phyloP scores from a whole-genome alignment of 2,888 invertebrate species.

The Monoplex corrugatus region DNA sequence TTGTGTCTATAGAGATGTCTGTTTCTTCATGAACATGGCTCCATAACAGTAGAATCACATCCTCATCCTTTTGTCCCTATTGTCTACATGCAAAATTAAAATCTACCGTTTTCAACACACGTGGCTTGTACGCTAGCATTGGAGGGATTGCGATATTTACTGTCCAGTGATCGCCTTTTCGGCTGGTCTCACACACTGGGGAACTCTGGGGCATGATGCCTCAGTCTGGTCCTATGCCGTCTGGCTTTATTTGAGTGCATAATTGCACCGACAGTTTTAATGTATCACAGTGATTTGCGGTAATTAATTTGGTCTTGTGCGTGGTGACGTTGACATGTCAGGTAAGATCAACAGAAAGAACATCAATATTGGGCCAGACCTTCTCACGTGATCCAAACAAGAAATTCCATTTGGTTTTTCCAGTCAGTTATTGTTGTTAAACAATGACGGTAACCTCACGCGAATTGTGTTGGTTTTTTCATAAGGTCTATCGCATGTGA shows the following conservation, averaged over 20 bases:
- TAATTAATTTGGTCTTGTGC: background rate
- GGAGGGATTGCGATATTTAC: background rate
- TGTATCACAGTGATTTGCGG: background rate
- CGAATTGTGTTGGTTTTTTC: background rate
- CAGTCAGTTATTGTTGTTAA: background rate
- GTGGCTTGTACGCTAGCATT: background rate
- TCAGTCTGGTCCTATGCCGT: constrained; percentile 3
- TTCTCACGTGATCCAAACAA: background rate
- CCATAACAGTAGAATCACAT: background rate
- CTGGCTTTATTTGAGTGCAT: background rate
- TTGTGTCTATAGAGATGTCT: background rate
- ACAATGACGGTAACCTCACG: background rate
- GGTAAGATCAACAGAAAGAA: background rate
- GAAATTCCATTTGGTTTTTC: background rate
- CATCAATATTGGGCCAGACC: background rate
- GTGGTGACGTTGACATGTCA: background rate
- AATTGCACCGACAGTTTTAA: background rate
- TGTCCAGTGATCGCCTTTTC: background rate
- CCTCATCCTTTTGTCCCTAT: background rate
- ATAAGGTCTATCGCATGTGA: background rate
- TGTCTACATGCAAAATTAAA: background rate
- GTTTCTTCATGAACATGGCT: background rate
- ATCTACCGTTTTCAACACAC: too few species aligned
- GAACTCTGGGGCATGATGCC: background rate
- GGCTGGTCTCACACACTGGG: background rate